Evolutionary conservation across 2,888 invertebrate genomes (phyloP).

Genomic region (Lacanobia oleracea): DNA sequence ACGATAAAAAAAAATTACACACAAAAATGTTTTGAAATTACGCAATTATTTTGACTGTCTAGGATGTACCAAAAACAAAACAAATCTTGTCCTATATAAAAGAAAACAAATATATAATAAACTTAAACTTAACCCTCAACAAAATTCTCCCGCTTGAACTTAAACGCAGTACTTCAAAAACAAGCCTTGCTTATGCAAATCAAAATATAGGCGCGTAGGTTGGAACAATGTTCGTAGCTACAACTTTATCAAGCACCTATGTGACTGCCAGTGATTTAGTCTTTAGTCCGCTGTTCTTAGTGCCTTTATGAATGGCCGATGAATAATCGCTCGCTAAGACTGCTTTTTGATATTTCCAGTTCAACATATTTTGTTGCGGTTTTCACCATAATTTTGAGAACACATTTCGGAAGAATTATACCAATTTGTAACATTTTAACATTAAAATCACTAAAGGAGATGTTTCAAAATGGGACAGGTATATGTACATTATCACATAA

Average conservation of each 20-base stretch:
- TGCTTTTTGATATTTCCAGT: too few species aligned
- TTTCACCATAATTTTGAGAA: too few species aligned
- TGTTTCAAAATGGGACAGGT: too few species aligned
- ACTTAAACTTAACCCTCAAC: constrained; percentile 2
- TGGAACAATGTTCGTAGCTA: constrained; percentile 56
- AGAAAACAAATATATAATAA: neutral
- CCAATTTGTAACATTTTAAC: too few species aligned
- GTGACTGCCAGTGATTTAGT: constrained; percentile 56
- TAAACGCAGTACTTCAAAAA: constrained; percentile 18
- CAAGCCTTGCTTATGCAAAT: constrained; percentile 56
- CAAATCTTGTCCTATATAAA: too few species aligned
- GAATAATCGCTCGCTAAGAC: constrained; percentile 52
- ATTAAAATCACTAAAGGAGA: too few species aligned
- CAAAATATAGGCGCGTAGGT: constrained; percentile 55
- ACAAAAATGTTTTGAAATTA: too few species aligned
- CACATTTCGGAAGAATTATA: too few species aligned
- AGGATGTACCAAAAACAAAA: neutral
- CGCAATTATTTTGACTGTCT: too few species aligned
- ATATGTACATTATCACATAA: too few species aligned
- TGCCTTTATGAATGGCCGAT: constrained; percentile 51
- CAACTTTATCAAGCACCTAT: constrained; percentile 63
- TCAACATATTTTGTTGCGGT: too few species aligned
- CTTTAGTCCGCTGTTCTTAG: constrained; percentile 55
- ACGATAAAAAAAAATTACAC: too few species aligned
- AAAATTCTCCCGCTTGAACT: constrained; percentile 23